Conservation (phyloP, 2,113 vertebrate species). For the Callopanchax toddi region DNA sequence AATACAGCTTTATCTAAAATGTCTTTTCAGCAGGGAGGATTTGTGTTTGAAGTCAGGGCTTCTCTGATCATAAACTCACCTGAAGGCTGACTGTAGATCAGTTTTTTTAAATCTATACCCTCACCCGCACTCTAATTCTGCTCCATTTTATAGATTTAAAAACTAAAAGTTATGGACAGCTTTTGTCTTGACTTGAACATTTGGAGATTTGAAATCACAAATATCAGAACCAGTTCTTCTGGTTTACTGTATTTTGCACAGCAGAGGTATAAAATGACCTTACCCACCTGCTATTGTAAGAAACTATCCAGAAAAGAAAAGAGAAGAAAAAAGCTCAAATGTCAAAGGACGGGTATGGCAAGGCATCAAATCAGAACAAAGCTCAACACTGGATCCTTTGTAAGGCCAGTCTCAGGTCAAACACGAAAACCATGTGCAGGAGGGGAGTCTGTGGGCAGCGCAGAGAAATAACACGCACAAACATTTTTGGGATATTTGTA, state of each 20-base stretch:
- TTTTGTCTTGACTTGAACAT: not conserved
- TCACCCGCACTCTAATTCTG: no score
- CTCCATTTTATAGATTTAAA: no score
- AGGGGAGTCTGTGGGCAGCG: slow-evolving; percentile 57
- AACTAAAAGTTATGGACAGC: not conserved
- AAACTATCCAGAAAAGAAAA: slow-evolving; percentile 50
- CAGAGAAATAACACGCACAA: slow-evolving; percentile 41
- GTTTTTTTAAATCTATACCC: no score
- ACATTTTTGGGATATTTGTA: slow-evolving; percentile 61
- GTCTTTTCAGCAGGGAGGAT: not conserved
- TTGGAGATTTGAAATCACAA: not conserved
- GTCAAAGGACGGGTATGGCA: slow-evolving; percentile 77
- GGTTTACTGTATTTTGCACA: slow-evolving; percentile 45
- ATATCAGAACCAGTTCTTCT: slow-evolving; percentile 65
- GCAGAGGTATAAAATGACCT: slow-evolving; percentile 52
- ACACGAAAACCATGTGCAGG: slow-evolving; percentile 58
- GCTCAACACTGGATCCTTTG: slow-evolving; percentile 72
- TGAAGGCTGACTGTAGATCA: slow-evolving; percentile 52
- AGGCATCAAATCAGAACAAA: slow-evolving; percentile 68
- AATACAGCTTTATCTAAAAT: not conserved
- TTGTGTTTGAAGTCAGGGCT: slow-evolving; percentile 14
- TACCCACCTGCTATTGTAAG: slow-evolving; percentile 71
- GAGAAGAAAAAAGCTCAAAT: slow-evolving; percentile 70
- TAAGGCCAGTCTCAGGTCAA: slow-evolving; percentile 64
- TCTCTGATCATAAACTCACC: slow-evolving; percentile 43